Conservation (phyloP, 2,113 vertebrate species). For the Jacana jacana region DNA sequence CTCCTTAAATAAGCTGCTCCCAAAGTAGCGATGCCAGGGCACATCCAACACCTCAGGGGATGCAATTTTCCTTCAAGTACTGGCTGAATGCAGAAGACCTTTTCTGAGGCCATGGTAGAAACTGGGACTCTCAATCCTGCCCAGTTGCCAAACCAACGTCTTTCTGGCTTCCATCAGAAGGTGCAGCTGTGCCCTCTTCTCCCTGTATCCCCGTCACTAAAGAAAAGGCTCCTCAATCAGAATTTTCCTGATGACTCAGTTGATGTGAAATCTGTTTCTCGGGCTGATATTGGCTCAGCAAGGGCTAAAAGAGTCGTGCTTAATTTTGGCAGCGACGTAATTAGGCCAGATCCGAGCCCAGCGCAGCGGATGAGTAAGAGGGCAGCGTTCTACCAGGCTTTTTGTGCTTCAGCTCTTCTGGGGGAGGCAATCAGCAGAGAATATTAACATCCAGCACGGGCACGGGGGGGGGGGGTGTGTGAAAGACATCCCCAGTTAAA, state of each 20-base stretch:
- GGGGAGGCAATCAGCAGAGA: not conserved
- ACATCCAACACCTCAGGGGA: not conserved
- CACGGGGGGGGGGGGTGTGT: not conserved
- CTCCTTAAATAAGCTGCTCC: not conserved
- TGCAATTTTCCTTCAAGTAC: not conserved
- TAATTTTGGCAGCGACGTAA: constrained; percentile 43
- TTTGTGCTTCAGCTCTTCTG: not conserved
- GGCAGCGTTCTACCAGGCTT: not conserved
- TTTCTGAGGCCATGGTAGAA: rapidly evolving
- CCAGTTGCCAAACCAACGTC: not conserved
- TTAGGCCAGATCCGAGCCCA: not conserved
- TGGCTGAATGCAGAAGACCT: not conserved
- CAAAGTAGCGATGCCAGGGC: not conserved
- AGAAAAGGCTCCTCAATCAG: not conserved
- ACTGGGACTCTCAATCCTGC: not conserved
- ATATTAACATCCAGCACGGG: not conserved
- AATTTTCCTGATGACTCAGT: constrained; percentile 49
- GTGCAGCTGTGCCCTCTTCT: constrained; percentile 12
- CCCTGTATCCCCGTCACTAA: not conserved
- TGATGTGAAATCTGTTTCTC: not conserved
- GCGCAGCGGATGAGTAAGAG: constrained; percentile 36
- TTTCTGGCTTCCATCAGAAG: not conserved
- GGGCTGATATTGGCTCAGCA: not conserved
- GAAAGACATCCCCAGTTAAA: not conserved
- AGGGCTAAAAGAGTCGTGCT: constrained; percentile 34